Percentiles rank a stretch among this genome's conserved stretches.
Evolutionary conservation across 2,797 vertebrate genomes (phyloP).

Genomic region (Oryzias dopingdopingensis): DNA sequence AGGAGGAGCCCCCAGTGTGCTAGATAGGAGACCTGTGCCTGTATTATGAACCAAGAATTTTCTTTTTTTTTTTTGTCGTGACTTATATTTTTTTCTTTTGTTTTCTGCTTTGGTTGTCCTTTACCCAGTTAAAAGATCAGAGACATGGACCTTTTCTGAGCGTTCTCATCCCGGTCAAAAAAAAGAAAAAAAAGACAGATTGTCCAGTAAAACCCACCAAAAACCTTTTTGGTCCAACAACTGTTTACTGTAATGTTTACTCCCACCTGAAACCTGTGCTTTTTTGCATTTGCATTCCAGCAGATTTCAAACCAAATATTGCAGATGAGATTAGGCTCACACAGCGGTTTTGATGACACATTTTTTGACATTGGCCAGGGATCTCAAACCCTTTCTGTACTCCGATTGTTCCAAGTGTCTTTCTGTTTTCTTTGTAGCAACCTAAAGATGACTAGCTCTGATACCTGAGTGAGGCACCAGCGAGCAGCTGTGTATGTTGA

Average conservation of each 20-base stretch:
- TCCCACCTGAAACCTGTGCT: constrained; percentile 45
- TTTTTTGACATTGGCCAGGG: constrained; percentile 52
- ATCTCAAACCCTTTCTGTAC: constrained; percentile 23
- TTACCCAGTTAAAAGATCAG: constrained; percentile 45
- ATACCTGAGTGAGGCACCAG: constrained; percentile 66
- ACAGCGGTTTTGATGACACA: constrained; percentile 34
- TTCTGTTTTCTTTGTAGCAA: constrained; percentile 37
- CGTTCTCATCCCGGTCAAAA: constrained; percentile 41
- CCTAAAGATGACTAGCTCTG: constrained; percentile 47
- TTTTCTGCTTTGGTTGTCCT: constrained; percentile 26
- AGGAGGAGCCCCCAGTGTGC: constrained; percentile 35
- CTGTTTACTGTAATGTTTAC: constrained; percentile 68
- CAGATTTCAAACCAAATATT: constrained; percentile 70
- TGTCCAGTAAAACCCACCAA: constrained; percentile 31
- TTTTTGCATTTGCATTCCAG: constrained; percentile 68
- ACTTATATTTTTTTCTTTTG: constrained; percentile 8
- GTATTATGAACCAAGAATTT: constrained; percentile 57
- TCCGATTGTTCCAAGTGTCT: constrained; percentile 25
- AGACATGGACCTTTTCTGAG: constrained; percentile 61
- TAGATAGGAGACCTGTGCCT: constrained; percentile 66
- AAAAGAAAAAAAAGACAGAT: constrained; percentile 7
- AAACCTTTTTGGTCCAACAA: constrained; percentile 34
- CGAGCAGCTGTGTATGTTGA: constrained; percentile 48
- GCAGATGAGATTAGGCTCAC: constrained; percentile 67
- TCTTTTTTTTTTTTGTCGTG: constrained; percentile 42